phyloP scores from a whole-genome alignment of 2,888 invertebrate species.

The Melieria omissa region DNA sequence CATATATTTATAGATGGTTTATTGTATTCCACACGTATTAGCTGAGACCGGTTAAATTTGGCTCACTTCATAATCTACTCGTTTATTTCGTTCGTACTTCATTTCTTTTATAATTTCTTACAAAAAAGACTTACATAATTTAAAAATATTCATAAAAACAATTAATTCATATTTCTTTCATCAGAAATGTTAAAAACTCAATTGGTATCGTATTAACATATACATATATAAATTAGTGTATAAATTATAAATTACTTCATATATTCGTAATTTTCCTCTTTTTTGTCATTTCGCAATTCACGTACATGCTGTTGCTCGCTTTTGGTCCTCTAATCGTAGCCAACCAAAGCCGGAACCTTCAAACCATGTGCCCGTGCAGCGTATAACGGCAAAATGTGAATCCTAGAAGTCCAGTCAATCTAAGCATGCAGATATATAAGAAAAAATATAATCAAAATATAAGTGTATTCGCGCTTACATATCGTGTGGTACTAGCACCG shows the following conservation, averaged over 20 bases:
- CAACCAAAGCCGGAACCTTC: not conserved
- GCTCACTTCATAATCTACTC: conserved; percentile 16
- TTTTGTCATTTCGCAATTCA: not conserved
- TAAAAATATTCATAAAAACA: conserved; percentile 30
- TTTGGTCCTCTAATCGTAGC: not conserved
- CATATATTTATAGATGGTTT: no score
- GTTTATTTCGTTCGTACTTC: conserved; percentile 30
- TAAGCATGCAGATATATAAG: not conserved
- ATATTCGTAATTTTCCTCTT: conserved; percentile 2
- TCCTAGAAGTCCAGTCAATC: conserved; percentile 14
- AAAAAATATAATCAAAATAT: not conserved
- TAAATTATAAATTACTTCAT: conserved; percentile 21
- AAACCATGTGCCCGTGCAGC: not conserved
- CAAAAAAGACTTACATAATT: conserved; percentile 29
- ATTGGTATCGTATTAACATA: not conserved
- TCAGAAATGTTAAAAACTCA: conserved; percentile 22
- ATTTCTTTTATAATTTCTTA: conserved; percentile 27
- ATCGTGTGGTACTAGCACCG: not conserved
- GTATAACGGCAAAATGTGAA: not conserved
- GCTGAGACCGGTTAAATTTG: conserved; percentile 1
- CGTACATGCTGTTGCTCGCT: not conserved
- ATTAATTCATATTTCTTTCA: conserved; percentile 15
- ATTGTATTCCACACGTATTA: no score
- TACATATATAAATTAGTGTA: conserved; percentile 3
- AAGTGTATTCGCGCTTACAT: not conserved